Conservation (phyloP, 2,888 invertebrate species). For the Xanthia togata region DNA sequence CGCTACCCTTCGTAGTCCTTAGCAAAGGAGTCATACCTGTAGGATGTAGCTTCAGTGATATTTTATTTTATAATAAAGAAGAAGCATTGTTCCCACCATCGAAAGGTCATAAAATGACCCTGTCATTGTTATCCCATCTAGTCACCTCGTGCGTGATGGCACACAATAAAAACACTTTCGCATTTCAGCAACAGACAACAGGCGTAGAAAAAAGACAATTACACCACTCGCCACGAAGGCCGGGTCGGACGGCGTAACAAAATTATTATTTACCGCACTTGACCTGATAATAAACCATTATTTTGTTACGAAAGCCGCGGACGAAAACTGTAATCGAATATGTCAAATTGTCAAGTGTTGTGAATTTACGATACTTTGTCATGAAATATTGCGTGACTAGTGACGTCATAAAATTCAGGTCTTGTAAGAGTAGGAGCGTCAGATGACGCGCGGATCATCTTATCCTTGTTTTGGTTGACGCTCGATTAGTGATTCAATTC, state of each 20-base stretch:
- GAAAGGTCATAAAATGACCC: constrained; percentile 39
- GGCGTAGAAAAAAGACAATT: constrained; percentile 59
- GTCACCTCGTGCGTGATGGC: constrained; percentile 53
- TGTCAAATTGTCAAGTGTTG: constrained; percentile 37
- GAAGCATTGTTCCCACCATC: constrained; percentile 1
- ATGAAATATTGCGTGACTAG: constrained; percentile 50
- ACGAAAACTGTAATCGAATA: constrained; percentile 49
- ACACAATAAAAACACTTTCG: constrained; percentile 60
- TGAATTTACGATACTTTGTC: constrained; percentile 37
- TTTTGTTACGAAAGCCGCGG: constrained; percentile 56
- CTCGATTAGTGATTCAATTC: constrained; percentile 27
- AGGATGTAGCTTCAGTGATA: not conserved
- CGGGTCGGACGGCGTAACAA: constrained; percentile 61
- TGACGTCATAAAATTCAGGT: constrained; percentile 42
- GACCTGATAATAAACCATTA: constrained; percentile 68
- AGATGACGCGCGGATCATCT: constrained; percentile 44
- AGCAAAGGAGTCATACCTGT: not conserved
- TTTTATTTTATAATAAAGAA: constrained; percentile 10
- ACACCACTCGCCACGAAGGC: constrained; percentile 59
- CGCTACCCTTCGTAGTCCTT: not conserved
- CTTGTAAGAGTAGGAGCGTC: constrained; percentile 22
- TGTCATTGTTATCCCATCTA: constrained; percentile 38
- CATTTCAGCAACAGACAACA: constrained; percentile 49
- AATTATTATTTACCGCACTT: constrained; percentile 72
- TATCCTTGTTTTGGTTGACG: constrained; percentile 27